Percentiles rank a stretch among this genome's conserved stretches.
These are phyloP conservation scores for Meta bourneti DNA, from an alignment of 2,888 invertebrate species.

Conservation along the genomic window DNA sequence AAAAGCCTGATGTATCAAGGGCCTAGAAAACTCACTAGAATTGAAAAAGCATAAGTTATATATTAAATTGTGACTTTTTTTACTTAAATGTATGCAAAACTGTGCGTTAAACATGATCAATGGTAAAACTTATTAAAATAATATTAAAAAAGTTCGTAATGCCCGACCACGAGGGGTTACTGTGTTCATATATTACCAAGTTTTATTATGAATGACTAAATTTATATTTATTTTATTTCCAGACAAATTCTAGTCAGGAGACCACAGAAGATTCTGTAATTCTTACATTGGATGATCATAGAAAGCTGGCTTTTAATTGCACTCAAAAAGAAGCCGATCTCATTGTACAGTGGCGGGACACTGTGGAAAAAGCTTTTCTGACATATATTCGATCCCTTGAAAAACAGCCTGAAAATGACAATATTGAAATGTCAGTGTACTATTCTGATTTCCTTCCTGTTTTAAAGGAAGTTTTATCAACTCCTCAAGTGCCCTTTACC, in stretches of 20 bases:
- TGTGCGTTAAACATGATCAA: no score
- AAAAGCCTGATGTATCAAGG: no score
- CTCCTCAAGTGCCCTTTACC: conserved; percentile 70
- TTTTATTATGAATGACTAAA: background rate
- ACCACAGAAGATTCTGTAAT: background rate
- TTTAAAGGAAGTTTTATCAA: conserved; percentile 54
- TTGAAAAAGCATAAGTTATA: no score
- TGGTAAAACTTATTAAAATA: no score
- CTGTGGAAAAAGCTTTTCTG: conserved; percentile 7
- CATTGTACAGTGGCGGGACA: conserved; percentile 23
- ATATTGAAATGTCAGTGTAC: background rate
- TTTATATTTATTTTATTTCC: background rate
- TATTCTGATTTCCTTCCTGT: conserved; percentile 35
- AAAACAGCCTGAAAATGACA: background rate
- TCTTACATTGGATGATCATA: conserved; percentile 50
- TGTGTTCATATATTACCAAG: no score
- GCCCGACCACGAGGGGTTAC: no score
- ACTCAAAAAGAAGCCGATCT: conserved; percentile 55
- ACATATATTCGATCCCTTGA: conserved; percentile 34
- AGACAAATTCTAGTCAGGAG: background rate
- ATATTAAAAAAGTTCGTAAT: no score
- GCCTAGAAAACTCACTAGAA: no score
- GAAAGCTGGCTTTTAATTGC: conserved; percentile 61
- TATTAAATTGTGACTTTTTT: no score
- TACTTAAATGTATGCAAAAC: no score